Evolutionary conservation across 2,113 vertebrate species (phyloP), one percentile per base, ranked within the genome.

Genomic region (Grammomys surdaster): DNA sequence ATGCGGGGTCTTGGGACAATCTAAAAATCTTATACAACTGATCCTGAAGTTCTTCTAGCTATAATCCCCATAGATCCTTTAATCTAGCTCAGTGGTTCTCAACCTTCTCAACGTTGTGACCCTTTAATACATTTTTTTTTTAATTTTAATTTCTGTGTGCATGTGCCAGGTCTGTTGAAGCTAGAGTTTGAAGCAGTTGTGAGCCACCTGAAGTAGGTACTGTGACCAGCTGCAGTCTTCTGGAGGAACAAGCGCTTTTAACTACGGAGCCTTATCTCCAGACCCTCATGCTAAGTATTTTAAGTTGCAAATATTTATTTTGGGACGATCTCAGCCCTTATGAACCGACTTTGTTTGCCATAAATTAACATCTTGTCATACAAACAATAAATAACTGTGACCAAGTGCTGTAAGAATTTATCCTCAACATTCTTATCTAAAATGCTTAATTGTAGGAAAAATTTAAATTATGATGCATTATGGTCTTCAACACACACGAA

Each of bases 241-340:
- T 67, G 60, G 40, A 65, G 48, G 60, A 46, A 11, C 40, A 20
- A 46, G 16, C 20, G 16, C 17, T 85, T 60, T 85, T 46, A 46
- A 67, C 60, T 33, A 5, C 26, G 12, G 14, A 67, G 60, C 16
- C 40, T 20, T 48, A 7, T 65, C 28, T 33, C 60, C 26, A 67
- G 33, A 28, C 78, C 78, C 65, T 51, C n/a, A n/a, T 85, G 20
- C 40, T 7, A 82, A 75, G 33, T 82, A 48, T 56, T 94, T 90
- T 90, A 90, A 92, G 54, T 63, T 75, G n/a, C 60, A 46, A 78
- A 43, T 90, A 67, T 89, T 93, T 93, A 72, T 70, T 84, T 89
- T 69, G 56, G 31, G 78, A 76, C 40, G 80, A 77, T 92, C 40
- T 95, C 26, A n/a, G 40, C 89, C 40, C 81, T 80, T 69, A 87